Conservation (phyloP, 1,140 invertebrate species). For the Diorhabda carinulata region DNA sequence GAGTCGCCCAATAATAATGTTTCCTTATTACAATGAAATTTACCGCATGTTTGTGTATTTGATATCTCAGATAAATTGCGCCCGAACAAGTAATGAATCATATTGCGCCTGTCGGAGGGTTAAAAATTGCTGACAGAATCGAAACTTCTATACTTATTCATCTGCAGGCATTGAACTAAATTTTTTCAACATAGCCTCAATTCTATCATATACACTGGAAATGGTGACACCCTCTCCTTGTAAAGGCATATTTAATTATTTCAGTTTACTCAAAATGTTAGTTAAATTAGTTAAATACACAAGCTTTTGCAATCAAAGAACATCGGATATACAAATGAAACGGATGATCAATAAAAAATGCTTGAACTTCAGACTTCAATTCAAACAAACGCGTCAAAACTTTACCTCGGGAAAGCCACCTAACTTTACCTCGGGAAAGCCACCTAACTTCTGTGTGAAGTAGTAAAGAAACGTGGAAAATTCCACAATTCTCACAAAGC, state of each 20-base stretch:
- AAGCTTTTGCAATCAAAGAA: neutral
- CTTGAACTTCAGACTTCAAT: neutral
- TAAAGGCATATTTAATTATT: neutral
- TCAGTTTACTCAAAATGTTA: neutral
- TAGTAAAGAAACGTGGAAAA: constrained; percentile 31
- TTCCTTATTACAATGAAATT: too few species aligned
- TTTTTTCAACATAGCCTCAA: neutral
- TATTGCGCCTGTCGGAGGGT: too few species aligned
- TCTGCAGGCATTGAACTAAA: neutral
- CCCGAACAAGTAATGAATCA: too few species aligned
- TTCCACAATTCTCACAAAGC: constrained; percentile 32
- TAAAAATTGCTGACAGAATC: neutral
- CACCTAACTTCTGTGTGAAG: constrained; percentile 22
- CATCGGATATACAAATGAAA: constrained; percentile 1
- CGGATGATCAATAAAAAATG: neutral
- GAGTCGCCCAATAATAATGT: too few species aligned
- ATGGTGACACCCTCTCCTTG: neutral
- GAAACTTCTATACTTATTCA: neutral
- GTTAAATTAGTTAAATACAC: neutral
- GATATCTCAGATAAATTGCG: too few species aligned
- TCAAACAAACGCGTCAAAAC: constrained; percentile 22
- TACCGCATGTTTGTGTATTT: too few species aligned
- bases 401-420: constrained; percentile 38
- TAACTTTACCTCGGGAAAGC: constrained; percentile 37
- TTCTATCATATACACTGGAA: neutral